phyloP scores from a whole-genome alignment of 1,140 invertebrate genomes.

The Rhopalosiphum padi region DNA sequence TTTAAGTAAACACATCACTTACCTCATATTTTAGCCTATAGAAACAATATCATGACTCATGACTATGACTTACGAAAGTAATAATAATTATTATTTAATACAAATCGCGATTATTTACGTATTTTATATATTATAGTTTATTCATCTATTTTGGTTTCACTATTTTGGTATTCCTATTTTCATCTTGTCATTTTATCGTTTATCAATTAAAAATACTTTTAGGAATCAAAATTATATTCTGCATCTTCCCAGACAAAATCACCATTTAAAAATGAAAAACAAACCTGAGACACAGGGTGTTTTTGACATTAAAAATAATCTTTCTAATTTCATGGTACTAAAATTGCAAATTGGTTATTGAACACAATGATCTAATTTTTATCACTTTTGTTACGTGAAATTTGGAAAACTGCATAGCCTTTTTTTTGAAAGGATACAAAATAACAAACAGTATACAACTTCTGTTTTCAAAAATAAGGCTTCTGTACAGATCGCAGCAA shows the following conservation, averaged over 20 bases:
- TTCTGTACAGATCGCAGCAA: not conserved
- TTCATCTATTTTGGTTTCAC: not conserved
- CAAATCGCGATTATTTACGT: not conserved
- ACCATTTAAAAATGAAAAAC: not conserved
- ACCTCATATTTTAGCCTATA: not conserved
- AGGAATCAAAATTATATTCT: not conserved
- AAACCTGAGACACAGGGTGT: not conserved
- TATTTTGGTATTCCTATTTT: not conserved
- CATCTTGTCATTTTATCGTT: not conserved
- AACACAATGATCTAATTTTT: not conserved
- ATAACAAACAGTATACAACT: not conserved
- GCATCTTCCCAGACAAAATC: not conserved
- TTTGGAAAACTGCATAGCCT: not conserved
- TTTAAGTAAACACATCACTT: not conserved
- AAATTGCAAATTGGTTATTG: not conserved
- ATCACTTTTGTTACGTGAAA: not conserved
- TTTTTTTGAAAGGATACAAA: not conserved
- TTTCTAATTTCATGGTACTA: not conserved
- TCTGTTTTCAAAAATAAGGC: not conserved
- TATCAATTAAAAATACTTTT: not conserved
- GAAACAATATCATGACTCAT: not conserved
- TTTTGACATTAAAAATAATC: not conserved
- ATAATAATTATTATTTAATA: not conserved
- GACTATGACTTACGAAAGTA: not conserved
- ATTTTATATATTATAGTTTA: not conserved